Percentiles rank a stretch among this genome's conserved stretches.
Conservation (phyloP, 2,113 vertebrate genomes). For the Equus quagga region DNA sequence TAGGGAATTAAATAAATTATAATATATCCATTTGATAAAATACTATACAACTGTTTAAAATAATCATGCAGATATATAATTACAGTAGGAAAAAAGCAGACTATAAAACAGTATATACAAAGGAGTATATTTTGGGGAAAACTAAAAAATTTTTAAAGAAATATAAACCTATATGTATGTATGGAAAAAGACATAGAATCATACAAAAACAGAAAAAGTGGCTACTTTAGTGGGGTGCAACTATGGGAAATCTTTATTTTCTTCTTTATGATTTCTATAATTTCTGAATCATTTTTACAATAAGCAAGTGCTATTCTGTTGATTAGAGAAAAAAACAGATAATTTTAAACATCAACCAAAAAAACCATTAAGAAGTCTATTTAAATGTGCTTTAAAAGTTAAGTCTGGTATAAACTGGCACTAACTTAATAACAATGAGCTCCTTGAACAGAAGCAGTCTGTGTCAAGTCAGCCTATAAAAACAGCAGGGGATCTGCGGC, state of each 20-base stretch:
- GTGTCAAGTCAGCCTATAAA: constrained; percentile 60
- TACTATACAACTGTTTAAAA: not conserved
- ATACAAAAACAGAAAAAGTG: not conserved
- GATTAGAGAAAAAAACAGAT: not conserved
- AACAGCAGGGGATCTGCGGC: constrained; percentile 32
- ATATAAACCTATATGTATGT: not conserved
- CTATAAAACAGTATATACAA: not conserved
- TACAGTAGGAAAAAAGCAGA: not conserved
- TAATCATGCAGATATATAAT: not conserved
- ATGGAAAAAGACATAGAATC: not conserved
- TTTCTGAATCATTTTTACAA: constrained; percentile 51
- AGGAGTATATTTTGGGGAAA: not conserved
- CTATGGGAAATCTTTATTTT: constrained; percentile 4
- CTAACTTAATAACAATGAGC: constrained; percentile 51
- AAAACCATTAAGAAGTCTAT: not conserved
- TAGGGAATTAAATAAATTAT: not conserved
- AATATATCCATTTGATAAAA: not conserved
- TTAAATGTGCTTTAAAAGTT: constrained; percentile 47
- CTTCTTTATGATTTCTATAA: constrained; percentile 8
- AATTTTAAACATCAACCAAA: constrained; percentile 14
- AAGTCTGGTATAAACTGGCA: constrained; percentile 58
- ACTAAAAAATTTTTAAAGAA: not conserved
- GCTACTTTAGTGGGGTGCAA: not conserved
- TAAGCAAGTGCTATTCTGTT: not conserved
- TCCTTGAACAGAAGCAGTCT: constrained; percentile 55